Evolutionary conservation across 1,140 invertebrate species (phyloP).

Genomic region (Tetragonula clypearis): DNA sequence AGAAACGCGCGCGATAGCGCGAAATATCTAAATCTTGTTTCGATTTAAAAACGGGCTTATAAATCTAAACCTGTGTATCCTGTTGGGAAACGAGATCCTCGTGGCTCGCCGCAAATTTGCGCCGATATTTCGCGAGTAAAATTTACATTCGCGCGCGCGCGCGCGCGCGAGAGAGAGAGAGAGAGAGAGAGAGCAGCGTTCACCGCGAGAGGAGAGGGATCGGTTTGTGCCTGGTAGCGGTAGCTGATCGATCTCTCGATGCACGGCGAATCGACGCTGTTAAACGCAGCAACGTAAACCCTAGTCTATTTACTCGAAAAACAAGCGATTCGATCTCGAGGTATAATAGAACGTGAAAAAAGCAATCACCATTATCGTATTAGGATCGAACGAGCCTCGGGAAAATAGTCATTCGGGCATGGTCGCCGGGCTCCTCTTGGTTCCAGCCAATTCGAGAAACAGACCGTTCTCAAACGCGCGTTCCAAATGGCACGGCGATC

Average conservation of each 20-base stretch:
- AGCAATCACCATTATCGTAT: background rate
- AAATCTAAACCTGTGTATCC: slow-evolving; percentile 22
- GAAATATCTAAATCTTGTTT: slow-evolving; percentile 32
- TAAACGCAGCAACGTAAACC: background rate
- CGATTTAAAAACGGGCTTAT: slow-evolving; percentile 50
- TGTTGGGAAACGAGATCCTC: slow-evolving; percentile 28
- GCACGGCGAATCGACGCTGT: background rate
- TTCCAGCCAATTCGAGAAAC: background rate
- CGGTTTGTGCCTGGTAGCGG: background rate
- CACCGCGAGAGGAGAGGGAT: too few species aligned
- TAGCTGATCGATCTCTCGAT: slow-evolving; percentile 9
- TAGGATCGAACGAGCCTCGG: background rate
- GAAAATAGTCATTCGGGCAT: background rate
- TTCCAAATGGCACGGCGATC: background rate
- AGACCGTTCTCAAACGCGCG: background rate
- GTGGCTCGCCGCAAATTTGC: slow-evolving; percentile 36
- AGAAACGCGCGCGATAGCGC: background rate
- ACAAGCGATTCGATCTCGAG: background rate
- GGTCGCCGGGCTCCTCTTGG: background rate
- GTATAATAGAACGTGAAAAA: background rate
- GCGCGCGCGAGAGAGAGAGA: background rate
- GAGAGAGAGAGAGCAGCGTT: background rate
- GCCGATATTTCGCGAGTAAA: slow-evolving; percentile 20
- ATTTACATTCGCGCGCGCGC: slow-evolving; percentile 46
- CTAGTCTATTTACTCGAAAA: background rate